Evolutionary conservation across 1,140 invertebrate genomes (phyloP).

Genomic region (Drosophila bifasciata): DNA sequence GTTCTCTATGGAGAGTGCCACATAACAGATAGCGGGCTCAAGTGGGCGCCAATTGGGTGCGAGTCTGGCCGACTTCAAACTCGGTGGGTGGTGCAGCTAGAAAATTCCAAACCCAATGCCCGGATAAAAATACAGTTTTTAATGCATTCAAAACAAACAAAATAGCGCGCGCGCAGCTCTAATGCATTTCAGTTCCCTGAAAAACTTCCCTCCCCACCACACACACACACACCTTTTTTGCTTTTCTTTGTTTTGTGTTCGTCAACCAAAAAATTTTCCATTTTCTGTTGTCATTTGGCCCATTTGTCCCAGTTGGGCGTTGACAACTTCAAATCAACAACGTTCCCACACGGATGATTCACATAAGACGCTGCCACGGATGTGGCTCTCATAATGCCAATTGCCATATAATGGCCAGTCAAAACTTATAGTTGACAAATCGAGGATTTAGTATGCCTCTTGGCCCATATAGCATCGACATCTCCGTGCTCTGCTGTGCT

Average conservation of each 20-base stretch:
- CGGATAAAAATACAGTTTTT: constrained; percentile 51
- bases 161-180: constrained; percentile 15
- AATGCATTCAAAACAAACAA: constrained; percentile 57
- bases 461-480: constrained; percentile 24
- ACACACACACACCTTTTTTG: no score
- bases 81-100: constrained; percentile 56
- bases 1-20: constrained; percentile 23
- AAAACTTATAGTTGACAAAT: constrained; percentile 54
- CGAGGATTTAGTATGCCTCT: constrained; percentile 37
- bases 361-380: constrained; percentile 17
- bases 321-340: constrained; percentile 69
- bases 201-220: background rate
- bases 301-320: constrained; percentile 24
- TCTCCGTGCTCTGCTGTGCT: no score
- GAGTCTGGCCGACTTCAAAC: constrained; percentile 17
- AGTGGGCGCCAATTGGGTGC: constrained; percentile 52
- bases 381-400: constrained; percentile 38
- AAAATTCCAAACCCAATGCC: constrained; percentile 33
- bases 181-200: constrained; percentile 51
- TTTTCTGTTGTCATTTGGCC: background rate
- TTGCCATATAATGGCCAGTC: constrained; percentile 49
- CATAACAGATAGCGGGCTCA: constrained; percentile 46
- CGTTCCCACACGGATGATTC: constrained; percentile 61
- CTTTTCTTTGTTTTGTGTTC: constrained; percentile 22
- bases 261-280: constrained; percentile 5